A percentile compares a stretch with the other conserved stretches of the same genome.
These are phyloP conservation scores for Cancer borealis DNA, from an alignment of 2,888 invertebrate species.

Conservation along the genomic window DNA sequence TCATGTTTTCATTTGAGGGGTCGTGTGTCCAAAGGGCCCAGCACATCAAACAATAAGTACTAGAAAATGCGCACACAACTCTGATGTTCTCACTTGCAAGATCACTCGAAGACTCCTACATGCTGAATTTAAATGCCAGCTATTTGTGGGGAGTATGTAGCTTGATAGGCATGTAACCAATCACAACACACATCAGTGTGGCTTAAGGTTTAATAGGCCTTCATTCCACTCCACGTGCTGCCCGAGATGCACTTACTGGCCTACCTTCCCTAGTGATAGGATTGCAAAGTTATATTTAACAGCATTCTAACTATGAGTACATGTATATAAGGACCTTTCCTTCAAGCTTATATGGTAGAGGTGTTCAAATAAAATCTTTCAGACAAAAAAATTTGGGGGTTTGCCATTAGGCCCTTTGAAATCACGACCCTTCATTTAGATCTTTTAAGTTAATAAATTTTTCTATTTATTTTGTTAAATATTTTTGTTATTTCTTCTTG, in stretches of 20 bases:
- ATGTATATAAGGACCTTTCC: neutral
- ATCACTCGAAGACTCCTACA: neutral
- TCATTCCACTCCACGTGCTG: neutral
- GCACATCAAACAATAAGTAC: neutral
- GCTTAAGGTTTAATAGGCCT: neutral
- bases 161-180: neutral
- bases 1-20: neutral
- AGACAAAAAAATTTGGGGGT: neutral
- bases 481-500: neutral
- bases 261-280: neutral
- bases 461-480: neutral
- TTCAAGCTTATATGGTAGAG: neutral
- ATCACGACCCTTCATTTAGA: neutral
- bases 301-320: neutral
- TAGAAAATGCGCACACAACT: neutral
- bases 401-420: neutral
- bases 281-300: neutral
- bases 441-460: neutral
- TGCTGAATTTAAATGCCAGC: neutral
- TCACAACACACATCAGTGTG: neutral
- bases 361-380: too few relatives aligned
- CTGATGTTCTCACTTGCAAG: neutral
- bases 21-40: neutral
- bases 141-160: neutral
- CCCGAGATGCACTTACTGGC: neutral